Evolutionary conservation across 1,140 invertebrate species (phyloP).

Genomic region (Drosophila serrata): DNA sequence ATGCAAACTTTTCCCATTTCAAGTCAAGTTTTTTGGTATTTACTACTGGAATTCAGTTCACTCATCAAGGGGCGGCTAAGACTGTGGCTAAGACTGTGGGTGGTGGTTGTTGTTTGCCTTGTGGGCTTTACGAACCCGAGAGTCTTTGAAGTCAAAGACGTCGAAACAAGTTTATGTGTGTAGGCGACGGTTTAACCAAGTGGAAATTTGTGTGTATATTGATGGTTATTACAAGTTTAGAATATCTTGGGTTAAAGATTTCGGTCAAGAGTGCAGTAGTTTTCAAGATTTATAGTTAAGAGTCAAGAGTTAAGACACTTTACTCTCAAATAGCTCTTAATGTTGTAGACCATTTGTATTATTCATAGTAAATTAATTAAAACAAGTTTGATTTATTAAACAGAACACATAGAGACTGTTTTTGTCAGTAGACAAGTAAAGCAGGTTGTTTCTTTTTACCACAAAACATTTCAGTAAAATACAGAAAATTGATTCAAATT

Average conservation of each 20-base stretch:
- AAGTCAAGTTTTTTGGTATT: slow-evolving; percentile 49
- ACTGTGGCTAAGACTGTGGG: background rate
- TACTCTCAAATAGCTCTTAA: background rate
- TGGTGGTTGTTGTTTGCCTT: slow-evolving; percentile 24
- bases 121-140: slow-evolving; percentile 10
- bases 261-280: background rate
- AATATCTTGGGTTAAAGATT: background rate
- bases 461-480: background rate
- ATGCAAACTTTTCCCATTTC: slow-evolving; percentile 52
- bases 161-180: slow-evolving; percentile 29
- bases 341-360: background rate
- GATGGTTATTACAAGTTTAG: background rate
- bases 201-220: slow-evolving; percentile 17
- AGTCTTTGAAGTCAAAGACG: slow-evolving; percentile 23
- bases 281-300: background rate
- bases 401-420: background rate
- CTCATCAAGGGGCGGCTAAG: background rate
- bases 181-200: slow-evolving; percentile 16
- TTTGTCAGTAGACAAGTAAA: background rate
- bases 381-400: background rate
- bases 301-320: background rate
- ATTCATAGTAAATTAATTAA: background rate
- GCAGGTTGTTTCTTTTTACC: too few species aligned
- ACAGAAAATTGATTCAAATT: background rate
- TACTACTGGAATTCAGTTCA: slow-evolving; percentile 48